phyloP scores from a whole-genome alignment of 2,888 invertebrate species.

The Acrobeloides nanus region DNA sequence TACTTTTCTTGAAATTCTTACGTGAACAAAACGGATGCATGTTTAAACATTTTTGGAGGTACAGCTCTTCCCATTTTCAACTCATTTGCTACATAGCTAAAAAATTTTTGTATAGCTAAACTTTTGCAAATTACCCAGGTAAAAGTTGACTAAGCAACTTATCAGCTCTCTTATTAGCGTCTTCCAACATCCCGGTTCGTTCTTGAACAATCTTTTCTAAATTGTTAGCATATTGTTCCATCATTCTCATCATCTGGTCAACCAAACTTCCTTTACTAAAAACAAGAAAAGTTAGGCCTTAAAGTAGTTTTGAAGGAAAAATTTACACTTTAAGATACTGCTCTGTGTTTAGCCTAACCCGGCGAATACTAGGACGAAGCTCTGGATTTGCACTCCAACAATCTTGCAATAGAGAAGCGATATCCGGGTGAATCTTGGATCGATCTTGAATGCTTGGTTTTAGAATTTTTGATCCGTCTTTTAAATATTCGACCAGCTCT shows the following conservation, averaged over 20 bases:
- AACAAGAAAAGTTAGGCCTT: not conserved
- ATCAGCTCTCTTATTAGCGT: slow-evolving; percentile 49
- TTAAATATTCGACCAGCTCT: slow-evolving; percentile 39
- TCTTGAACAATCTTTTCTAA: slow-evolving; percentile 49
- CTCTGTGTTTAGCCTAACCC: slow-evolving; percentile 37
- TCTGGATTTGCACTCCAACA: slow-evolving; percentile 47
- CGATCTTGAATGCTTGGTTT: slow-evolving; percentile 39
- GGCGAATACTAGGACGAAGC: slow-evolving; percentile 34
- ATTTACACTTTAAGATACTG: slow-evolving; percentile 18
- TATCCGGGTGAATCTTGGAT: slow-evolving; percentile 44
- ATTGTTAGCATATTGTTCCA: slow-evolving; percentile 51
- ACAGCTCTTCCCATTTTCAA: slow-evolving; percentile 42
- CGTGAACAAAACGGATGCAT: slow-evolving; percentile 50
- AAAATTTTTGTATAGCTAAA: not conserved
- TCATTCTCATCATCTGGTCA: slow-evolving; percentile 49
- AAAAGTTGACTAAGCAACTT: slow-evolving; percentile 44
- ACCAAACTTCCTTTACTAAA: slow-evolving; percentile 27
- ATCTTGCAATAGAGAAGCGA: slow-evolving; percentile 24
- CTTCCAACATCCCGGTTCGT: slow-evolving; percentile 52
- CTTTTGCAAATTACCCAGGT: slow-evolving; percentile 26
- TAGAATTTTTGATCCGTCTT: slow-evolving; percentile 36
- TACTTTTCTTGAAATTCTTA: too few species aligned
- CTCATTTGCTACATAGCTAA: slow-evolving; percentile 40
- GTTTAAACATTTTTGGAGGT: slow-evolving; percentile 37
- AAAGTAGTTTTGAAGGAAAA: not conserved